Conservation (phyloP, 2,888 invertebrate species). For the Diogma glabrata region DNA sequence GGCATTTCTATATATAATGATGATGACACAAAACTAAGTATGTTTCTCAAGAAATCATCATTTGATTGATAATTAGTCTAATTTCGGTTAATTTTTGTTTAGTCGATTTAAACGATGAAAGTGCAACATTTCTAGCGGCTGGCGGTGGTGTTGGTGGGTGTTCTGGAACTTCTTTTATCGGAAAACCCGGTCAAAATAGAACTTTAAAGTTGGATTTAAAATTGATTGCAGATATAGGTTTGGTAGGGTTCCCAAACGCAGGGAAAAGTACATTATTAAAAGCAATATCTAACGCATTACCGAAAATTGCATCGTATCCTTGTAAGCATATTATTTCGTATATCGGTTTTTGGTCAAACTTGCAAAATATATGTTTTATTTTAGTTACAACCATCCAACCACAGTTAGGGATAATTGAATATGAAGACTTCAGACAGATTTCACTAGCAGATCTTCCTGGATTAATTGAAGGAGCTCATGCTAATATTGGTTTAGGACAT, state of each 20-base stretch:
- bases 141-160: conserved; percentile 75
- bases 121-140: conserved; percentile 57
- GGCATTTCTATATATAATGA: conserved; percentile 68
- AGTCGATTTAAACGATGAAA: conserved; percentile 62
- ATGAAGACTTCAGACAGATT: conserved; percentile 65
- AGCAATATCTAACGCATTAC: conserved; percentile 74
- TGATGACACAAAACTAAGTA: conserved; percentile 37
- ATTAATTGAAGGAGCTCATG: conserved; percentile 89
- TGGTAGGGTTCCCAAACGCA: conserved; percentile 95
- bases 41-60: too few relatives aligned
- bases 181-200: conserved; percentile 58
- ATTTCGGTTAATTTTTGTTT: too few relatives aligned
- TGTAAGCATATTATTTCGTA: conserved; percentile 44
- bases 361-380: too few relatives aligned
- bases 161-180: conserved; percentile 62
- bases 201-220: conserved; percentile 75
- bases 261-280: conserved; percentile 87
- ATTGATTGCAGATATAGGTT: conserved; percentile 85
- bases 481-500: conserved; percentile 72
- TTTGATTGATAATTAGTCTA: too few relatives aligned
- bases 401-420: conserved; percentile 71
- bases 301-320: conserved; percentile 86
- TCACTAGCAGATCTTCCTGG: conserved; percentile 92
- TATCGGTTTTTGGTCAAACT: too few relatives aligned
- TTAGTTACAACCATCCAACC: conserved; percentile 88